phyloP scores from a whole-genome alignment of 1,140 invertebrate species.

The Drosophila melanica region DNA sequence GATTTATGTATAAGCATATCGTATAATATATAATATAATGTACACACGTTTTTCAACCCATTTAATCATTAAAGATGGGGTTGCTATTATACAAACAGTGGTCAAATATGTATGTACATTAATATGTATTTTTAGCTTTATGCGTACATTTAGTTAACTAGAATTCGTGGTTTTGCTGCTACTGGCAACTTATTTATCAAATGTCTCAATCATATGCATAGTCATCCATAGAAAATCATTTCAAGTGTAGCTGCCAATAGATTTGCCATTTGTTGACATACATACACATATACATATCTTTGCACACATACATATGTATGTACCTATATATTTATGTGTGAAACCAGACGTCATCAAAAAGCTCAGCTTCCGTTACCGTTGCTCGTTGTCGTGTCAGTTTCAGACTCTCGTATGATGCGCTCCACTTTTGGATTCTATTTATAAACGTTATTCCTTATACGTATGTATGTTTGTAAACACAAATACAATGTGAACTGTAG shows the following conservation, averaged over 20 bases:
- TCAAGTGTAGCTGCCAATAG: background rate
- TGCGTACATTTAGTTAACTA: no score
- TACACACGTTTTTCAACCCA: no score
- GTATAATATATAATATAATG: no score
- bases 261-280: background rate
- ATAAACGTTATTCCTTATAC: slow-evolving; percentile 67
- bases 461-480: background rate
- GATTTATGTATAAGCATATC: background rate
- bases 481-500: slow-evolving; percentile 10
- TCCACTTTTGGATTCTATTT: slow-evolving; percentile 80
- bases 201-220: no score
- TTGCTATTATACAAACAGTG: no score
- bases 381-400: slow-evolving; percentile 14
- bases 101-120: no score
- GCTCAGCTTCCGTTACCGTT: slow-evolving; percentile 55
- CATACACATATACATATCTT: background rate
- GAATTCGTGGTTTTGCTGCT: no score
- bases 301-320: slow-evolving; percentile 4
- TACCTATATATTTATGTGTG: slow-evolving; percentile 12
- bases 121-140: no score
- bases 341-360: slow-evolving; percentile 50
- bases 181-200: no score
- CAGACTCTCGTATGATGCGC: slow-evolving; percentile 51
- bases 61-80: no score
- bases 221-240: no score